These are phyloP conservation scores for Crossaster papposus DNA, from an alignment of 53 echinoderm and acorn worm genomes.

Conservation along the genomic window DNA sequence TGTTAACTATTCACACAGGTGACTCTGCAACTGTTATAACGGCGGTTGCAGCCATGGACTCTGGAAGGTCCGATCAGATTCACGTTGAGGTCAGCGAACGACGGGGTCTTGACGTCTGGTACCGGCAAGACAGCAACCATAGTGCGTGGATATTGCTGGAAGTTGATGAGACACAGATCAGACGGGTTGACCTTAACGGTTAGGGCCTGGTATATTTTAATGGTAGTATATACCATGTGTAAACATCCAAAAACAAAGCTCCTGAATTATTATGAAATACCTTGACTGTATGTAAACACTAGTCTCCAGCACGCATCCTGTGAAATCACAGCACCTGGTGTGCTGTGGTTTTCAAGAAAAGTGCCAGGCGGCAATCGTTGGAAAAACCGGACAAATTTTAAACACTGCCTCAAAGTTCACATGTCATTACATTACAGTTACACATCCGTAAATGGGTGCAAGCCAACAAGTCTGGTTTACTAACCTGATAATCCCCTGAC, in stretches of 20 bases:
- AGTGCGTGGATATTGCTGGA: conserved; percentile 11
- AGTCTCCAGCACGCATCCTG: too few relatives aligned
- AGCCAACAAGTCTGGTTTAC: too few relatives aligned
- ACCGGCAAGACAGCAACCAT: background rate
- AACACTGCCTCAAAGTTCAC: too few relatives aligned
- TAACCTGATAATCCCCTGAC: too few relatives aligned
- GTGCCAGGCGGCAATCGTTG: background rate
- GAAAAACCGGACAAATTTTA: too few relatives aligned
- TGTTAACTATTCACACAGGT: background rate
- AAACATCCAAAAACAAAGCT: too few relatives aligned
- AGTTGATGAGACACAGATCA: conserved; percentile 9
- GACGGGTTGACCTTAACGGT: conserved; percentile 1
- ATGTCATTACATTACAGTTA: too few relatives aligned
- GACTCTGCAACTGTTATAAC: conserved; percentile 46
- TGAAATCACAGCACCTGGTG: too few relatives aligned
- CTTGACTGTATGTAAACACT: too few relatives aligned
- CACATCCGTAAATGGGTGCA: too few relatives aligned
- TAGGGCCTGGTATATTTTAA: background rate
- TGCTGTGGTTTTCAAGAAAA: too few relatives aligned
- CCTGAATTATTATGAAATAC: too few relatives aligned
- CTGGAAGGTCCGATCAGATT: conserved; percentile 29
- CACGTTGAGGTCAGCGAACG: conserved; percentile 67
- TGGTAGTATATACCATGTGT: background rate
- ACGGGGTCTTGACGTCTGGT: conserved; percentile 58
- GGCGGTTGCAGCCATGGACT: conserved; percentile 55